Evolutionary conservation across 2,888 invertebrate genomes (phyloP).

Genomic region (Malacosoma neustria): DNA sequence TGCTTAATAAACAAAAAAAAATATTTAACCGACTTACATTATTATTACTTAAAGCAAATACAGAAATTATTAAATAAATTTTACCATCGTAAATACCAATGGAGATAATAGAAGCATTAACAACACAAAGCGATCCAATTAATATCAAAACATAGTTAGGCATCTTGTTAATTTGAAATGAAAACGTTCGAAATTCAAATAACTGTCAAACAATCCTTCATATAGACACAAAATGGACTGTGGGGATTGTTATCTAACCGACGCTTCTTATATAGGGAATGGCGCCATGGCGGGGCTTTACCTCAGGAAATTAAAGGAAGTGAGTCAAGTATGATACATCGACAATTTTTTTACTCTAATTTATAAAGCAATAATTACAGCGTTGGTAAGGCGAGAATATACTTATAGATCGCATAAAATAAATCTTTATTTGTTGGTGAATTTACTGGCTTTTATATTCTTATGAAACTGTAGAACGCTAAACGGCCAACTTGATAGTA

Average conservation of each 20-base stretch:
- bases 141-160: constrained; percentile 7
- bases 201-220: neutral
- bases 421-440: too few species aligned
- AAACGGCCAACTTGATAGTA: too few species aligned
- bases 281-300: neutral
- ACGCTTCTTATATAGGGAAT: constrained; percentile 6
- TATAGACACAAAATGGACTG: neutral
- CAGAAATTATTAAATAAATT: neutral
- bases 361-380: too few species aligned
- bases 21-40: neutral
- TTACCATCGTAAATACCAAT: constrained; percentile 12
- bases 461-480: too few species aligned
- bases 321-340: constrained; percentile 1
- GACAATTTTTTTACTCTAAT: neutral
- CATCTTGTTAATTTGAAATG: constrained; percentile 6
- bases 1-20: neutral
- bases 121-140: constrained; percentile 6
- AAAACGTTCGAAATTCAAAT: neutral
- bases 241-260: too few species aligned
- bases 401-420: too few species aligned
- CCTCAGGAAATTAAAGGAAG: neutral
- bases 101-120: constrained; percentile 12
- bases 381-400: too few species aligned
- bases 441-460: too few species aligned
- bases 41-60: neutral